Percentiles rank a stretch among this genome's conserved stretches.
Conservation (phyloP, 1,140 invertebrate genomes). For the Bradysia coprophila region DNA sequence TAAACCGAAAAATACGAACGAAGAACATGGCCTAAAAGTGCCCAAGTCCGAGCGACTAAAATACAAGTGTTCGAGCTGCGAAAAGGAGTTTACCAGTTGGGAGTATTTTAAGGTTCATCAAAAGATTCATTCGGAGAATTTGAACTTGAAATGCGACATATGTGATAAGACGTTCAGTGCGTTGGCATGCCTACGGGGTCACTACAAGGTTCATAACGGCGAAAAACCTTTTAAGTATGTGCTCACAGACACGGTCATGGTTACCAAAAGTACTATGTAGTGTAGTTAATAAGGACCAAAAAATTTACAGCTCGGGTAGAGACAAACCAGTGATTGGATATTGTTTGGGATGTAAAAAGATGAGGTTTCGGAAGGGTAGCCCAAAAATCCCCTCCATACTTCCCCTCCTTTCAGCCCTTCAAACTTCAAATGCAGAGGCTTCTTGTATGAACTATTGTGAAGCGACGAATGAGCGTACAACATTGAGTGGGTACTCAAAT, state of each 20-base stretch:
- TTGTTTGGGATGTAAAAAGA: too few relatives aligned
- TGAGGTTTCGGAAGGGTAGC: too few relatives aligned
- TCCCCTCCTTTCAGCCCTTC: too few relatives aligned
- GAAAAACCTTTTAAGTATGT: conserved; percentile 23
- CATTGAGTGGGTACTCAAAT: too few relatives aligned
- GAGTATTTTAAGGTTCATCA: conserved; percentile 24
- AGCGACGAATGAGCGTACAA: too few relatives aligned
- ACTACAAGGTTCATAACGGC: conserved; percentile 20
- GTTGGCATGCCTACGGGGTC: conserved; percentile 17
- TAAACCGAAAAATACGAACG: conserved; percentile 11
- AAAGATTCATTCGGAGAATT: conserved; percentile 23
- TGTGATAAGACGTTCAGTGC: conserved; percentile 23
- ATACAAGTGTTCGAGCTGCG: conserved; percentile 24
- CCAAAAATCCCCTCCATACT: too few relatives aligned
- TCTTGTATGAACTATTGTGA: too few relatives aligned
- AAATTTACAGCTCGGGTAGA: too few relatives aligned
- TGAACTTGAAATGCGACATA: conserved; percentile 22
- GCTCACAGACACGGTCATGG: not conserved
- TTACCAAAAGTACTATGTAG: too few relatives aligned
- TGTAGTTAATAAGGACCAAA: too few relatives aligned
- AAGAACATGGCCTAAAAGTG: not conserved
- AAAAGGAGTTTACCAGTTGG: conserved; percentile 23
- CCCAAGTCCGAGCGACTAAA: conserved; percentile 19
- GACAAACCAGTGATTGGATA: too few relatives aligned
- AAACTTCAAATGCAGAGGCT: too few relatives aligned